Evolutionary conservation across 2,113 vertebrate genomes (phyloP).

Genomic region (Phyllopteryx taeniolatus): DNA sequence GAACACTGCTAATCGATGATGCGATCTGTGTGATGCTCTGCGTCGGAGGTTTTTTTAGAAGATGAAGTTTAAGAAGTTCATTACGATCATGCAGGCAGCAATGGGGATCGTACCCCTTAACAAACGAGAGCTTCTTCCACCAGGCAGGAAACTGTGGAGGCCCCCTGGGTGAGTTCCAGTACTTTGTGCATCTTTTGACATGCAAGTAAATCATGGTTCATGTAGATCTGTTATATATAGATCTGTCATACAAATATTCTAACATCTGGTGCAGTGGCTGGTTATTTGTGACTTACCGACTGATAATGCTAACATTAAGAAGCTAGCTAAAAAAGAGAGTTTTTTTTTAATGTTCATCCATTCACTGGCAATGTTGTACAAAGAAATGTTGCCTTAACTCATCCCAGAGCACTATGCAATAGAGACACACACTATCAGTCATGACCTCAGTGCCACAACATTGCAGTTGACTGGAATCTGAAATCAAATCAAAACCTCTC

Average conservation of each 20-base stretch:
- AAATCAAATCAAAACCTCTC: background rate
- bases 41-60: slow-evolving; percentile 31
- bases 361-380: background rate
- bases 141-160: slow-evolving; percentile 89
- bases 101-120: slow-evolving; percentile 89
- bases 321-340: background rate
- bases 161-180: slow-evolving; percentile 79
- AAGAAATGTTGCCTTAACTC: background rate
- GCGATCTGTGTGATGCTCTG: slow-evolving; percentile 6
- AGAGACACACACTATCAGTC: background rate
- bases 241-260: background rate
- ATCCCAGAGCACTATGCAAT: background rate
- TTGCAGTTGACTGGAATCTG: background rate
- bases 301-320: background rate
- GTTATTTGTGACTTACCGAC: background rate
- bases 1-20: background rate
- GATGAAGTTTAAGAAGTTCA: slow-evolving; percentile 96
- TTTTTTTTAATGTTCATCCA: background rate
- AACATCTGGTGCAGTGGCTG: background rate
- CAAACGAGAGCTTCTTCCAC: slow-evolving; percentile 87
- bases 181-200: background rate
- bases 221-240: background rate
- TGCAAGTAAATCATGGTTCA: background rate
- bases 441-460: background rate
- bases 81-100: slow-evolving; percentile 88